A percentile compares a stretch with the other conserved stretches of the same genome.
phyloP scores from a whole-genome alignment of 2,113 vertebrate species.

The Myiagra hebetior region DNA sequence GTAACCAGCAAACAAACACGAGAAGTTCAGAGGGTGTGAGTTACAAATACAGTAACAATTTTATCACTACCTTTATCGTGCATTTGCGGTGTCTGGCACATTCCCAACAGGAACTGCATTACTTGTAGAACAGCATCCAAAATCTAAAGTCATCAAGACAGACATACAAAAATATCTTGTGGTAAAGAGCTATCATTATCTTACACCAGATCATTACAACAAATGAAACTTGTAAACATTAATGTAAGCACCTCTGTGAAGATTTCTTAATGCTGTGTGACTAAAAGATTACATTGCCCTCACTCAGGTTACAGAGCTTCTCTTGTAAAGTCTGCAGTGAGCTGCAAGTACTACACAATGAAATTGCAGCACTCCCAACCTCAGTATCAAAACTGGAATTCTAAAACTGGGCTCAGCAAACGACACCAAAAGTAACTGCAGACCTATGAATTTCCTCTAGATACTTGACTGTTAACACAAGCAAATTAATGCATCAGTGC shows the following conservation, averaged over 20 bases:
- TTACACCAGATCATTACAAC: neutral
- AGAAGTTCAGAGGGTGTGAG: neutral
- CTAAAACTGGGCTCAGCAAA: neutral
- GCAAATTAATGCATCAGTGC: neutral
- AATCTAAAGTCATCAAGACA: constrained; percentile 74
- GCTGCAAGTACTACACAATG: neutral
- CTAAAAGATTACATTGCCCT: neutral
- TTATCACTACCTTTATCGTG: constrained; percentile 87
- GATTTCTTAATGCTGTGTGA: neutral
- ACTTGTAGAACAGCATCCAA: constrained; percentile 86
- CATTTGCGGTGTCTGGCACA: constrained; percentile 88
- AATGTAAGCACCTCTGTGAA: neutral
- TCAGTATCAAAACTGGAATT: neutral
- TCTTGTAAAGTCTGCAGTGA: neutral
- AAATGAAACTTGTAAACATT: neutral
- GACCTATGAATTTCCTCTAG: neutral
- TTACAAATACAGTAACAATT: neutral
- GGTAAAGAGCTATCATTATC: neutral
- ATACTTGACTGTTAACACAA: neutral
- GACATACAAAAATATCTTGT: neutral
- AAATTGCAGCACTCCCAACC: neutral
- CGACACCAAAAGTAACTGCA: neutral
- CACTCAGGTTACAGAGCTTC: neutral
- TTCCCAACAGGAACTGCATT: constrained; percentile 85
- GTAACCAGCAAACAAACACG: neutral